Evolutionary conservation across 2,797 vertebrate species (phyloP).

Genomic region (Hydrolagus colliei): DNA sequence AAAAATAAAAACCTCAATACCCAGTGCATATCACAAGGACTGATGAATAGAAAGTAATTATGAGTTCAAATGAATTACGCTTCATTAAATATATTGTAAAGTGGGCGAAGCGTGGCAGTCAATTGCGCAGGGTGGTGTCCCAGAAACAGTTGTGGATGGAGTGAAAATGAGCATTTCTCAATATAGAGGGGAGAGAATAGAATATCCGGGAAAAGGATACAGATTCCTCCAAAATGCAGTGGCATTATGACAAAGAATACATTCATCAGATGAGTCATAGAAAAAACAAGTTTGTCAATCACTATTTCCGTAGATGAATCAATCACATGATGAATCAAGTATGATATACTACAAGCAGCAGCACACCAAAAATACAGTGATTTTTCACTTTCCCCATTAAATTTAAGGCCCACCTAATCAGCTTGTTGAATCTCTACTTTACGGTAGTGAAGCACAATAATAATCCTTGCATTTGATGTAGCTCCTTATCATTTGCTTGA

Average conservation of each 20-base stretch:
- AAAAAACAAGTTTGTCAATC: slow-evolving; percentile 2
- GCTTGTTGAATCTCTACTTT: not conserved
- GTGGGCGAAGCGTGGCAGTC: too few relatives aligned
- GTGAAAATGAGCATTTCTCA: too few relatives aligned
- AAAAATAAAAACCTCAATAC: too few relatives aligned
- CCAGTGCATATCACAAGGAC: not conserved
- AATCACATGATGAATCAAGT: slow-evolving; percentile 5
- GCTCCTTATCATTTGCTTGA: too few relatives aligned
- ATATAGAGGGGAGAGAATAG: not conserved
- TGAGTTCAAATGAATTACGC: not conserved
- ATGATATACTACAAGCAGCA: slow-evolving; percentile 6
- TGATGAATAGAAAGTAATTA: not conserved
- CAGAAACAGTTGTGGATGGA: too few relatives aligned
- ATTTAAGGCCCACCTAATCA: not conserved
- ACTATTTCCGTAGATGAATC: slow-evolving; percentile 20
- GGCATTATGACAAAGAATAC: not conserved
- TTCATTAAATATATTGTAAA: too few relatives aligned
- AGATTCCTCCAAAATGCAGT: not conserved
- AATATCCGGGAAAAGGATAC: slow-evolving; percentile 9
- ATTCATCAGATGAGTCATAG: slow-evolving; percentile 18
- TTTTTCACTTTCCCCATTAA: slow-evolving; percentile 4
- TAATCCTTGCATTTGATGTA: too few relatives aligned
- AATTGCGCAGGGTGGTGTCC: too few relatives aligned
- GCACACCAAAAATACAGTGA: not conserved
- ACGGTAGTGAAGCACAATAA: too few relatives aligned